Percentiles rank a stretch among this genome's conserved stretches.
phyloP scores from a whole-genome alignment of 2,113 vertebrate genomes.

The Sus scrofa region DNA sequence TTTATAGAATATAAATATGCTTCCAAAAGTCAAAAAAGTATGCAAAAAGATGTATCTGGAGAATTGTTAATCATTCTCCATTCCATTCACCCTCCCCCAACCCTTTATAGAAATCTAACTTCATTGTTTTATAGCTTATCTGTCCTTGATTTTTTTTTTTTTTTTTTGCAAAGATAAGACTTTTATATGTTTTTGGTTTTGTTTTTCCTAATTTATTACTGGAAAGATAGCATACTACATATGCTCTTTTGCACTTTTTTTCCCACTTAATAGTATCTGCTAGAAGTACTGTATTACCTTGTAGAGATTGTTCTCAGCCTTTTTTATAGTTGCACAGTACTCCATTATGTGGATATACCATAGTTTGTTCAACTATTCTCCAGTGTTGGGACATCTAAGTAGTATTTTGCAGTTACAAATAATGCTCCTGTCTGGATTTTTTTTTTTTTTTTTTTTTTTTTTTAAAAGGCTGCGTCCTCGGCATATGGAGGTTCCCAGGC shows the following conservation, averaged over 20 bases:
- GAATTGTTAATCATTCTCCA: background rate
- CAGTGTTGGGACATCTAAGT: slow-evolving; percentile 7
- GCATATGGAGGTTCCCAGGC: too few relatives aligned
- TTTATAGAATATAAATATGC: background rate
- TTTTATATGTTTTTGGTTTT: background rate
- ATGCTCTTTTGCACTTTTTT: background rate
- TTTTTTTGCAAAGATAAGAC: background rate
- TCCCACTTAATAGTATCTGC: background rate
- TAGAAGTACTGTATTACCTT: background rate
- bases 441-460: slow-evolving; percentile 4
- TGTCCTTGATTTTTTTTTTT: background rate
- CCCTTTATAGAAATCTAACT: background rate
- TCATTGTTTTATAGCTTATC: background rate
- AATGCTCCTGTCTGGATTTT: too few relatives aligned
- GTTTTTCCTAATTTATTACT: background rate
- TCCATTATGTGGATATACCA: background rate
- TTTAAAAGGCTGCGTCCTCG: too few relatives aligned
- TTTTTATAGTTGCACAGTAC: background rate
- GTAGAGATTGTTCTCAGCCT: background rate
- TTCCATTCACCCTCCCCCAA: background rate
- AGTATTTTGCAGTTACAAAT: background rate
- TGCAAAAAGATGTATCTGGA: background rate
- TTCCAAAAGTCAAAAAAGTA: background rate
- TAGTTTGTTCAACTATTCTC: background rate
- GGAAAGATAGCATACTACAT: background rate